Evolutionary conservation across 2,888 invertebrate genomes (phyloP), one percentile per base, ranked within the genome.

Genomic region (Marronus borbonicus): DNA sequence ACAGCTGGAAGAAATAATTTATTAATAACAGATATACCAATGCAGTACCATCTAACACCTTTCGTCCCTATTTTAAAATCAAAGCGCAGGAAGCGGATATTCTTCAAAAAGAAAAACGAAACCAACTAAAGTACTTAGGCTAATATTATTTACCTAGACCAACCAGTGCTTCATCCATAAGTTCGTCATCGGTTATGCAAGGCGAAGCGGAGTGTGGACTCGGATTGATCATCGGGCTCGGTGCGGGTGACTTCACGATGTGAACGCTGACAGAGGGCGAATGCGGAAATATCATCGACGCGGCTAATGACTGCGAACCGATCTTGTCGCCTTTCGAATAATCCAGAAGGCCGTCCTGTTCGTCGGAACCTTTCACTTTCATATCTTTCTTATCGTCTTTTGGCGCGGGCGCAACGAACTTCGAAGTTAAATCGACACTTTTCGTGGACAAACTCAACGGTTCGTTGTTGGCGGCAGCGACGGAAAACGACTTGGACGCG

Each of bases 131-230:
- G 52, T 39, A 76, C 36, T 52, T 55, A 68, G 69, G 58, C 65
- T 69, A 76, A 69, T 69, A 76, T 70, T 90, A 94, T 91, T 94
- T 94, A 60, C 94, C 94, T 84, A 94, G 91, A 8, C 95, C 95
- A 74, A 95, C 94, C 69, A 96, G 89, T 5, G 96, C 96, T 86
- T 96, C 96, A 87, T 97, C 96, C 95, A 96, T 96, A 24, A 96
- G 92, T 85, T 97, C 97, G 87, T 97, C 97, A 86, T 97, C 97
- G 65, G 96, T 95, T 83, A 95, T 94, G 84, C 94, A 94, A 20
- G 95, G 95, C 5, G 95, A 94, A 82, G 93, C 93, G 36, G 94
- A 91, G 83, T 91, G 91, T 1, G 92, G 91, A 5, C 94, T 94
- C 4, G 93, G 92, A 69, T 92, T 92, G 60, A 91, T 89, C 58